A percentile compares a stretch with the other conserved stretches of the same genome.
Conservation (phyloP, 30 jellyfish, hydroid and myxozoan genomes). For the Catostylus mosaicus region DNA sequence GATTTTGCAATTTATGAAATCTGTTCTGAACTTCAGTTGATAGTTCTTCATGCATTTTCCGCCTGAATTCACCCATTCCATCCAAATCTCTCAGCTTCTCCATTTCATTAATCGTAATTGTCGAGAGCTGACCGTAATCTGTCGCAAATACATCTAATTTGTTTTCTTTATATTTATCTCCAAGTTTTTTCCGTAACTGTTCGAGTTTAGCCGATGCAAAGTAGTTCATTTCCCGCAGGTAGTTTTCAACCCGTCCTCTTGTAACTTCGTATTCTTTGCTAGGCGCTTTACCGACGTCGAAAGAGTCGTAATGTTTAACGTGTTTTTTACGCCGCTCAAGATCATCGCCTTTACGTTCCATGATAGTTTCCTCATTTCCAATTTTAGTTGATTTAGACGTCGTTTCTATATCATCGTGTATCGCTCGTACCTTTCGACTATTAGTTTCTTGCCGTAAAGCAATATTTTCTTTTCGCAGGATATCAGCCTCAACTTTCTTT, state of each 20-base stretch:
- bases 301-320: neutral
- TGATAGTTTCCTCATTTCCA: neutral
- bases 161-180: slow-evolving; percentile 38
- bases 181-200: slow-evolving; percentile 40
- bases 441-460: slow-evolving; percentile 59
- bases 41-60: slow-evolving; percentile 40
- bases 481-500: slow-evolving; percentile 43
- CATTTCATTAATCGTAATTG: slow-evolving; percentile 74
- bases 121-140: slow-evolving; percentile 51
- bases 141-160: slow-evolving; percentile 40
- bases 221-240: slow-evolving; percentile 87
- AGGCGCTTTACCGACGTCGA: slow-evolving; percentile 40
- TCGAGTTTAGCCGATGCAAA: slow-evolving; percentile 53
- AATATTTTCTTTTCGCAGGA: slow-evolving; percentile 70
- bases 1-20: slow-evolving; percentile 79
- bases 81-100: slow-evolving; percentile 73
- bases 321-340: neutral
- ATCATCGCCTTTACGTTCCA: neutral
- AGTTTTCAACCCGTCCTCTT: slow-evolving; percentile 71
- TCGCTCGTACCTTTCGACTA: slow-evolving; percentile 58
- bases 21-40: slow-evolving; percentile 72
- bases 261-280: slow-evolving; percentile 68
- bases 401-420: slow-evolving; percentile 51
- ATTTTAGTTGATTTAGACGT: slow-evolving; percentile 2
- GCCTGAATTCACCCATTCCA: slow-evolving; percentile 53